phyloP scores from a whole-genome alignment of 2,113 vertebrate genomes.

The Fulica atra region DNA sequence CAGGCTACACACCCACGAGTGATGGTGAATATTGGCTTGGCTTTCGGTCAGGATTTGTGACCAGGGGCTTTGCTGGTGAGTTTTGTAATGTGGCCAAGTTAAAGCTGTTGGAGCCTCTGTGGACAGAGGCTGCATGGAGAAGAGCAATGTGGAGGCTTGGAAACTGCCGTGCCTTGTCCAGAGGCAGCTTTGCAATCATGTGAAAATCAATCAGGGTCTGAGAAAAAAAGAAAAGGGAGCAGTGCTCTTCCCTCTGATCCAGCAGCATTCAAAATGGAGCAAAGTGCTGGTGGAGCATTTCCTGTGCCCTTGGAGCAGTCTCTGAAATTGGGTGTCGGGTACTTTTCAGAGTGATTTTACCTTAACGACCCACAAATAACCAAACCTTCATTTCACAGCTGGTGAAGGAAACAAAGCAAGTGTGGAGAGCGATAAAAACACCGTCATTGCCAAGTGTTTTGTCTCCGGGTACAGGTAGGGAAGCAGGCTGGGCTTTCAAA shows the following conservation, averaged over 20 bases:
- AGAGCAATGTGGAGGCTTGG: background rate
- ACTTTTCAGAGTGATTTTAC: background rate
- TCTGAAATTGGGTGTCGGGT: background rate
- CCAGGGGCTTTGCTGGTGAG: background rate
- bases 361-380: fast-evolving
- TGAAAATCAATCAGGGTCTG: background rate
- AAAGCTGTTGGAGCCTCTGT: background rate
- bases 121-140: background rate
- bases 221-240: background rate
- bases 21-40: background rate
- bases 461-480: background rate
- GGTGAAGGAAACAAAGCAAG: background rate
- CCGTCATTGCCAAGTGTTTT: background rate
- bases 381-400: background rate
- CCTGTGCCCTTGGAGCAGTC: background rate
- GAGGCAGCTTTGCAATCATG: background rate
- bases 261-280: background rate
- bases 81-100: background rate
- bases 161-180: background rate
- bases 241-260: background rate
- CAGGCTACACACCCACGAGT: fast-evolving
- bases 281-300: background rate
- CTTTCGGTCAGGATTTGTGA: background rate
- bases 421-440: background rate
- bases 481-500: background rate